phyloP scores from a whole-genome alignment of 2,888 invertebrate genomes.

The Philhelius pedissequus region DNA sequence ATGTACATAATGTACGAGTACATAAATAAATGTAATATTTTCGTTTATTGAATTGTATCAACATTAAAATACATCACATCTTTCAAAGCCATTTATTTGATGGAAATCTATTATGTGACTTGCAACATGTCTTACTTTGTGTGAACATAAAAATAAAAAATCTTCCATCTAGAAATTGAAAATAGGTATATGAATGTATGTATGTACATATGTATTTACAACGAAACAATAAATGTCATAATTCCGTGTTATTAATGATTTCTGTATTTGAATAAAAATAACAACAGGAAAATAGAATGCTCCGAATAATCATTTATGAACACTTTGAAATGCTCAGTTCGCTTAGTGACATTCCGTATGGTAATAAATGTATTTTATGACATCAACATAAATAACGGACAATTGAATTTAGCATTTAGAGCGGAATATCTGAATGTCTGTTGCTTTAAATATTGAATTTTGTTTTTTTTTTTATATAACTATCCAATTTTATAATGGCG shows the following conservation, averaged over 20 bases:
- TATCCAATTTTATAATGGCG: too few relatives aligned
- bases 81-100: too few relatives aligned
- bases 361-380: constrained; percentile 29
- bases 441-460: neutral
- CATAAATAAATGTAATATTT: too few relatives aligned
- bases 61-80: too few relatives aligned
- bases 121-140: neutral
- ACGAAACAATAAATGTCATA: constrained; percentile 37
- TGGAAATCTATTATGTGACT: too few relatives aligned
- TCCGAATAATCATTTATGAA: constrained; percentile 1
- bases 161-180: neutral
- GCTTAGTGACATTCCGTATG: neutral
- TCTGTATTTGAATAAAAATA: constrained; percentile 26
- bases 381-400: neutral
- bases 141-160: neutral
- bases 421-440: neutral
- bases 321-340: constrained; percentile 2
- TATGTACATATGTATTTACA: too few relatives aligned
- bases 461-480: neutral
- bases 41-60: too few relatives aligned
- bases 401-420: neutral
- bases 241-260: constrained; percentile 14
- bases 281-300: neutral
- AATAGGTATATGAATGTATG: too few relatives aligned
- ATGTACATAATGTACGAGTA: too few relatives aligned